Evolutionary conservation across 37 sponge, comb jelly and placozoan genomes (phyloP), one percentile per base, ranked within the genome.

Genomic region (Diacarnus erythraeanus): DNA sequence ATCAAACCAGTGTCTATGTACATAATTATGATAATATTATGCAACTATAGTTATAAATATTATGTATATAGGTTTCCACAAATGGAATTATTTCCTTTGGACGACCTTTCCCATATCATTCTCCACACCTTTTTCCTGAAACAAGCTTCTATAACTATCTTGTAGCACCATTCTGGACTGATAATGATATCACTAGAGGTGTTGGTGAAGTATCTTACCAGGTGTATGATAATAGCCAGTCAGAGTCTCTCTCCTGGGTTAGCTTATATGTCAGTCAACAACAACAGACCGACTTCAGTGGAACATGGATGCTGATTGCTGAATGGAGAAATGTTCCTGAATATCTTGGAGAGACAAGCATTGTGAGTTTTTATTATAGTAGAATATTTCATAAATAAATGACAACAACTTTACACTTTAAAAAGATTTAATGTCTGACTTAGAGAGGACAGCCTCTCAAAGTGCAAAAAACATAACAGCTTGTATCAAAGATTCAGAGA

Each of bases 301-400:
- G 76, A 30, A 60, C 72, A 22, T 81, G 76, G 81, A 87, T 87
- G 88, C 71, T 87, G 9, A 42, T 87, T 29, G 88, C 88, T 38
- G 70, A 81, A 34, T 87, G 88, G 88, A 66, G 59, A 17, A 59
- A 41, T 42, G 89, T 76, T 0, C 89, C 83, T 44, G 75, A 78
- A 6, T 88, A 65, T 60, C 79, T 75, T 42, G 37, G 35, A 34
- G 44, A 15, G 1, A 75, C 76, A 41, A 21, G 75, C 38, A 56
- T 51, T 31, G 21, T 75, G 75, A 57, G 54, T 77, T 64, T 9
- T 59, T 21, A 65, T 38, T 38, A 23, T 23, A 23, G 30, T 47
- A 47, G 51, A 47, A 12, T 15, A 15, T 47, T 47, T 15, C 12
- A 15, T 47, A 47, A 63, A n/a, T n/a, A n/a, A n/a, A n/a, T n/a